Conservation (phyloP, 2,113 vertebrate genomes). For the Strix uralensis region DNA sequence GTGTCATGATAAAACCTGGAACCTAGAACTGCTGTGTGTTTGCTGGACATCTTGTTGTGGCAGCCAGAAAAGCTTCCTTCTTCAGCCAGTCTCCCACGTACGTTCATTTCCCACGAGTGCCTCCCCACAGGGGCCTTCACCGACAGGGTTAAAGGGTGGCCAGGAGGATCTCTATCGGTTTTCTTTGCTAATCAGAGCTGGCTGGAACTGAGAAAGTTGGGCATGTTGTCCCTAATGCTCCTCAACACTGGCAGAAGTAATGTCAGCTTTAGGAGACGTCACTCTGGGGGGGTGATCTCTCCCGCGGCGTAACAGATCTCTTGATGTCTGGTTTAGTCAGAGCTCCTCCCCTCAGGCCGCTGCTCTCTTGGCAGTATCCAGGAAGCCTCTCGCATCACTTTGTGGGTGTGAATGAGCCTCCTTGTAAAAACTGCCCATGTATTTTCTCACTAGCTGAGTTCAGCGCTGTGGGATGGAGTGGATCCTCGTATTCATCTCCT, state of each 20-base stretch:
- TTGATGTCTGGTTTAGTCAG: neutral
- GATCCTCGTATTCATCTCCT: constrained; percentile 41
- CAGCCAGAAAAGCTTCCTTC: neutral
- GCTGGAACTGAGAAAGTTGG: neutral
- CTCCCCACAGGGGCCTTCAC: neutral
- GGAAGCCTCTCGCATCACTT: neutral
- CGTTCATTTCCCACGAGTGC: neutral
- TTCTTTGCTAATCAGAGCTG: neutral
- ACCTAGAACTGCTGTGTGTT: neutral
- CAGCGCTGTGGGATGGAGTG: neutral
- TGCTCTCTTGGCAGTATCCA: neutral
- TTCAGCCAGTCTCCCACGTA: neutral
- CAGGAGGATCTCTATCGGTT: neutral
- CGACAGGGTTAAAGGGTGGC: neutral
- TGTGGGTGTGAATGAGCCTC: neutral
- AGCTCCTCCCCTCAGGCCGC: neutral
- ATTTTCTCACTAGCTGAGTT: constrained; percentile 22
- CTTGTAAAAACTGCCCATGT: constrained; percentile 5
- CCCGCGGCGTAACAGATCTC: neutral
- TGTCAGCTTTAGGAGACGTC: neutral
- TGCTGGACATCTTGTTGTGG: neutral
- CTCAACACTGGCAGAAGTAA: neutral
- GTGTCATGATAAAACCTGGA: neutral
- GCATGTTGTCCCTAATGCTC: neutral
- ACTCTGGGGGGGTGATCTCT: neutral